Conservation (phyloP, 2,797 vertebrate species). For the Hylomyscus alleni region DNA sequence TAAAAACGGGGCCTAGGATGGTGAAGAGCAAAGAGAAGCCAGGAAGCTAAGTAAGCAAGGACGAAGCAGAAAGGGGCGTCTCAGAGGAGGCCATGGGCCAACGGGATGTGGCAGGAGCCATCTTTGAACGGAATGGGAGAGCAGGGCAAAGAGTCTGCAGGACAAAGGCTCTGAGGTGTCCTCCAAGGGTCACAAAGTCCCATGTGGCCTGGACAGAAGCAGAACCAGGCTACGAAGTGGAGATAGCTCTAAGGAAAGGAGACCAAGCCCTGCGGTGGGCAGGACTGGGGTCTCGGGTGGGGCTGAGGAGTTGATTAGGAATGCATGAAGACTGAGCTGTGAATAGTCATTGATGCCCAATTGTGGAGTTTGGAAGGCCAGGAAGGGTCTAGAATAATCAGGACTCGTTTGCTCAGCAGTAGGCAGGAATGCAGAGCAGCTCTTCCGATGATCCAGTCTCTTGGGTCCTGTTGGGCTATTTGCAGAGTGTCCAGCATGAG, state of each 20-base stretch:
- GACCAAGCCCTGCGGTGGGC: neutral
- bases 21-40: neutral
- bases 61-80: neutral
- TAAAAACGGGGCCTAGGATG: neutral
- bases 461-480: neutral
- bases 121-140: neutral
- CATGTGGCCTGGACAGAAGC: neutral
- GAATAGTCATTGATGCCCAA: neutral
- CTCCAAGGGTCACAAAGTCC: neutral
- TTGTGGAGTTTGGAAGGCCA: neutral
- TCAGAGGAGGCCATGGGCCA: neutral
- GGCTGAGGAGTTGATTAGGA: neutral
- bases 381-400: too few species aligned
- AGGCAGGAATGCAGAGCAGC: neutral
- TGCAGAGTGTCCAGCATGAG: neutral
- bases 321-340: neutral
- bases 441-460: neutral
- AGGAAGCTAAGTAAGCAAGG: fast-evolving
- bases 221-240: neutral
- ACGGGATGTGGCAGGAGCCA: neutral
- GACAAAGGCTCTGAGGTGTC: neutral
- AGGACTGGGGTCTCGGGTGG: neutral
- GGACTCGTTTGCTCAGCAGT: neutral
- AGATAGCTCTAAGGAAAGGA: too few species aligned
- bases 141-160: neutral